phyloP scores from a whole-genome alignment of 2,888 invertebrate genomes.

The Lymantria dispar region DNA sequence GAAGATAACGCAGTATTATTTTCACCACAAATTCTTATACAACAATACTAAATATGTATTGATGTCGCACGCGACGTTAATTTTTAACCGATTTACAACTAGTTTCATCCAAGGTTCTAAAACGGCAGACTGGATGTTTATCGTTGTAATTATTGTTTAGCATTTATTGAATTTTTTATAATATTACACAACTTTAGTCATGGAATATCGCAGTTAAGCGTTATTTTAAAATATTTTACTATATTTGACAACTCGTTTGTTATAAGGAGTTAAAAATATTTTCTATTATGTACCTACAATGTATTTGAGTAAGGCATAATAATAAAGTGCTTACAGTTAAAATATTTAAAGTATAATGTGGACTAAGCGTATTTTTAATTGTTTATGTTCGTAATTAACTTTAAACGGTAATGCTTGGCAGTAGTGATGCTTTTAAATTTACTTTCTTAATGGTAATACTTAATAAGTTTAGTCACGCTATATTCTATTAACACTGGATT shows the following conservation, averaged over 20 bases:
- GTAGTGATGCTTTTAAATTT: background rate
- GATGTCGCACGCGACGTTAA: conserved; percentile 50
- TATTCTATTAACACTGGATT: background rate
- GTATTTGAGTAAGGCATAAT: background rate
- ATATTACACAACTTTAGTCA: conserved; percentile 13
- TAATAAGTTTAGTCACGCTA: background rate
- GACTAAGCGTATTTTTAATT: background rate
- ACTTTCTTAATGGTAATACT: background rate
- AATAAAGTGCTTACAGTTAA: background rate
- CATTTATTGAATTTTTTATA: conserved; percentile 20
- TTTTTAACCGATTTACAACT: conserved; percentile 48
- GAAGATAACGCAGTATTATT: conserved; percentile 7
- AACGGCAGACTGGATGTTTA: conserved; percentile 27
- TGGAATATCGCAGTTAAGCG: conserved; percentile 12
- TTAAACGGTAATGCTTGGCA: background rate
- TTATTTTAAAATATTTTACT: background rate
- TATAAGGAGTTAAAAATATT: background rate
- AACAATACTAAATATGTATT: conserved; percentile 39
- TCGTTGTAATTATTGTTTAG: conserved; percentile 12
- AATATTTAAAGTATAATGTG: background rate
- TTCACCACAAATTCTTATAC: conserved; percentile 9
- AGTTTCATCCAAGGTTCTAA: conserved; percentile 37
- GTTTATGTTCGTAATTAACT: conserved; percentile 1
- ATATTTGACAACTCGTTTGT: conserved; percentile 5
- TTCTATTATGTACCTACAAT: conserved; percentile 1